Evolutionary conservation across 2,888 invertebrate species (phyloP).

Genomic region (Nomada ferruginata): DNA sequence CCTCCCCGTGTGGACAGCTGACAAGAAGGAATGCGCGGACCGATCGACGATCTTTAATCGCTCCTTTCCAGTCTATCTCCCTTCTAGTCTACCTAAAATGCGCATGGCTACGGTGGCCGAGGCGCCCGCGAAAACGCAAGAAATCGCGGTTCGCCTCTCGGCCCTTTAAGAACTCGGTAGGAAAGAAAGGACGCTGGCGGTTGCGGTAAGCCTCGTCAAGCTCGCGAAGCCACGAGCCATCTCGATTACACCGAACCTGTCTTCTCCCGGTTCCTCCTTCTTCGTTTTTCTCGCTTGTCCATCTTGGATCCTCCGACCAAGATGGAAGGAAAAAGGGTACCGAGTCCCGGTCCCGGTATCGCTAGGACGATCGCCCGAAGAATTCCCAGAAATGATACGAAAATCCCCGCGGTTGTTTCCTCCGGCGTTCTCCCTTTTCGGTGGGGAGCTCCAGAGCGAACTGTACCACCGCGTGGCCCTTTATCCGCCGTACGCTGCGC

Average conservation of each 20-base stretch:
- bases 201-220: conserved; percentile 33
- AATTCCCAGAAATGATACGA: conserved; percentile 71
- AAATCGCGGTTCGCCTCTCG: conserved; percentile 8
- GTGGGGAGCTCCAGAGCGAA: neutral
- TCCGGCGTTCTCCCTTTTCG: conserved; percentile 44
- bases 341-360: conserved; percentile 57
- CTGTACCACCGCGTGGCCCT: conserved; percentile 1
- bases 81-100: neutral
- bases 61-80: neutral
- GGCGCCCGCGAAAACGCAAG: conserved; percentile 24
- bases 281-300: conserved; percentile 38
- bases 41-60: conserved; percentile 37
- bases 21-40: neutral
- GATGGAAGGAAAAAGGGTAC: conserved; percentile 50
- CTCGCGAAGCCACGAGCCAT: conserved; percentile 66
- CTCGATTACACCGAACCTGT: conserved; percentile 64
- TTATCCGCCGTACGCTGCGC: conserved; percentile 20
- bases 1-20: conserved; percentile 16
- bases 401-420: conserved; percentile 55
- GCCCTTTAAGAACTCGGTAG: conserved; percentile 17
- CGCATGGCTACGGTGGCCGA: neutral
- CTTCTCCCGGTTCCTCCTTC: conserved; percentile 42
- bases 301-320: conserved; percentile 39
- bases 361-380: conserved; percentile 57
- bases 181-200: conserved; percentile 30